Base-by-base conservation (phyloP, 2,113 vertebrate species). In the Ammodytes dubius region DNA sequence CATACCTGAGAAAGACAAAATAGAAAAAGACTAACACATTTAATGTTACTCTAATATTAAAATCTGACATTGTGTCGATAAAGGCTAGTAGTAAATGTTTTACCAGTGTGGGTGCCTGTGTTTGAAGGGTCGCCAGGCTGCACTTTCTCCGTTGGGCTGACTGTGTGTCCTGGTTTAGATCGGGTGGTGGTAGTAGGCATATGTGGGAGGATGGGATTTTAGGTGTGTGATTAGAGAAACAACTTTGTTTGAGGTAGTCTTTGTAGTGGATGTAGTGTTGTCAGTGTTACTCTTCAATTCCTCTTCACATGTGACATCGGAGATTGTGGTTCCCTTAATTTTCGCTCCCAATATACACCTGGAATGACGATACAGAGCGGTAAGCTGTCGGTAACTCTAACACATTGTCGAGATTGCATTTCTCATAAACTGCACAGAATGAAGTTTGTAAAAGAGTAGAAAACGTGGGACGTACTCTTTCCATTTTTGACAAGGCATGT, bases 341-440 rank as follows among this genome's bases (percentile, higher is more conserved):
- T 77, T 88, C n/a, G 83, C 89, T 13, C 91, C 88, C 4, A 45
- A 65, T 47, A 67, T 49, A 73, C 93, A 94, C 52, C 93, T 94
- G 11, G 43, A 56, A 77, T 46, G 15, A 64, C 53, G 13, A 14
- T 6, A 70, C 19, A 17, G 40, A 72, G 40, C 19, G 27, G 35
- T 72, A 0, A 78, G 66, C 4, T 66, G 12, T 6, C 13, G 35
- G 6, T 42, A 13, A 42, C 6, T 13, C 3, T 19, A 3, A 63
- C 3, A 39, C 11, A 19, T 45, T 12, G n/a, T n/a, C 58, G 35
- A 58, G 6, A 63, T 58, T 1, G 4, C 1, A 46, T 47, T 17
- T 53, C 13, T 17, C 39, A 5, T 42, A 6, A 13, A 45, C 6
- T 56, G 5, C 1, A 15, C 58, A 27, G 5, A 19, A n/a, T 7